phyloP scores from a whole-genome alignment of 2,113 vertebrate genomes.

The Crotalus viridis region DNA sequence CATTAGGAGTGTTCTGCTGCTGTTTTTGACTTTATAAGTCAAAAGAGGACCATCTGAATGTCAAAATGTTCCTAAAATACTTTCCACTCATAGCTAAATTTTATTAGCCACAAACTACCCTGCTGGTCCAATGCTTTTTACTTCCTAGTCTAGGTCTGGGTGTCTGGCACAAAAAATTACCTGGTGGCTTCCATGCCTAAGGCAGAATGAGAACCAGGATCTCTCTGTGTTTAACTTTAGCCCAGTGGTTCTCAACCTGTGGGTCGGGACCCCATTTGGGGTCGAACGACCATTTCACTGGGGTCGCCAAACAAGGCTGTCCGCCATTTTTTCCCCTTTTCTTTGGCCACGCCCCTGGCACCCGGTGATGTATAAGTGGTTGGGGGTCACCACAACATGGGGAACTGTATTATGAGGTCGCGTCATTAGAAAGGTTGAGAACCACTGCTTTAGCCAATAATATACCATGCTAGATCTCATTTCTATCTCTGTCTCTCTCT shows the following conservation, averaged over 20 bases:
- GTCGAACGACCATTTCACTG: too few relatives aligned
- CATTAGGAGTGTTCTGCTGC: not conserved
- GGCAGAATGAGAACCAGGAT: not conserved
- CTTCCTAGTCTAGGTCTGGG: not conserved
- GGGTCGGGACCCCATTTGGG: too few relatives aligned
- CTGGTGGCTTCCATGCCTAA: not conserved
- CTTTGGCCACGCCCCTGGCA: too few relatives aligned
- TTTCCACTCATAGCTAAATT: not conserved
- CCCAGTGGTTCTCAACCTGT: too few relatives aligned
- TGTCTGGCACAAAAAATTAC: not conserved
- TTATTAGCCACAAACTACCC: not conserved
- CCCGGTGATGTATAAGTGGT: too few relatives aligned
- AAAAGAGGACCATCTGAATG: not conserved
- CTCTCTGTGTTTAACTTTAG: not conserved
- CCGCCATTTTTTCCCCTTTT: too few relatives aligned
- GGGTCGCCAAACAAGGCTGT: too few relatives aligned
- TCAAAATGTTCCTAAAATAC: not conserved
- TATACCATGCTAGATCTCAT: not conserved
- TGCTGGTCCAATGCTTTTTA: not conserved
- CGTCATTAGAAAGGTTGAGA: too few relatives aligned
- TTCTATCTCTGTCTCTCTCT: too few relatives aligned
- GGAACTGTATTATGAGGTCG: too few relatives aligned
- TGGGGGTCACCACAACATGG: too few relatives aligned
- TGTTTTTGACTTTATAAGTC: not conserved
- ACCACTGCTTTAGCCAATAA: not conserved